Conservation (phyloP, 2,888 invertebrate genomes). For the Pimpla rufipes region DNA sequence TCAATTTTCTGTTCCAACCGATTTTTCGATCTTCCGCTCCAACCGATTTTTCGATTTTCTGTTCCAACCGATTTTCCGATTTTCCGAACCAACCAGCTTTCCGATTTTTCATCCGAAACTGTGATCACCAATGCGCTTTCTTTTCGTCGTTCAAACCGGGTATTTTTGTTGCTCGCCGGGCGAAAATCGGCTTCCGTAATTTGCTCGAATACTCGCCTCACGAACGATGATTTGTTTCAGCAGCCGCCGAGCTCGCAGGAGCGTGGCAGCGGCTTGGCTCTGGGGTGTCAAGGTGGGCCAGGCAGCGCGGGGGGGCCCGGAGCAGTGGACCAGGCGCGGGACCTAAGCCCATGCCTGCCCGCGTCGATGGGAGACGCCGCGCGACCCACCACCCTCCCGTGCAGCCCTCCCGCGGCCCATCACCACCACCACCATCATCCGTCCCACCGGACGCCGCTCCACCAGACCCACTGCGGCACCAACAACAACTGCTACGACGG, state of each 20-base stretch:
- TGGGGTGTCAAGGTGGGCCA: constrained; percentile 84
- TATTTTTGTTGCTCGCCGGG: too few species aligned
- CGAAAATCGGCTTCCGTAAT: too few species aligned
- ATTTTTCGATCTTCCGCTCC: too few species aligned
- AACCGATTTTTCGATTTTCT: too few species aligned
- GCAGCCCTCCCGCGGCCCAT: constrained; percentile 86
- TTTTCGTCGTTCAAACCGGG: too few species aligned
- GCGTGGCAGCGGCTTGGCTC: constrained; percentile 84
- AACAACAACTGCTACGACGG: constrained; percentile 86
- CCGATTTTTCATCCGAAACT: too few species aligned
- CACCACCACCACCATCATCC: constrained; percentile 76
- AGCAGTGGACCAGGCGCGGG: constrained; percentile 90
- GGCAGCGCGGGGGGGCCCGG: constrained; percentile 87
- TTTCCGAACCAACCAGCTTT: too few species aligned
- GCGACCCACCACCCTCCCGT: constrained; percentile 87
- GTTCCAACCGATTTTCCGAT: too few species aligned
- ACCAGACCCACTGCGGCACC: constrained; percentile 84
- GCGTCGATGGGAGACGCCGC: constrained; percentile 88
- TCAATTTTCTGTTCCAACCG: too few species aligned
- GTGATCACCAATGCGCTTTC: too few species aligned
- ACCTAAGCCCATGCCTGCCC: constrained; percentile 91
- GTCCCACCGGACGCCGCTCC: constrained; percentile 80
- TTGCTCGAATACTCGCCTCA: constrained; percentile 58
- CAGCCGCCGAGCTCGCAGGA: constrained; percentile 88
- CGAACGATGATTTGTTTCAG: constrained; percentile 83